Evolutionary conservation across 2,888 invertebrate genomes (phyloP).

Genomic region (Lasioglossum oenotherae): DNA sequence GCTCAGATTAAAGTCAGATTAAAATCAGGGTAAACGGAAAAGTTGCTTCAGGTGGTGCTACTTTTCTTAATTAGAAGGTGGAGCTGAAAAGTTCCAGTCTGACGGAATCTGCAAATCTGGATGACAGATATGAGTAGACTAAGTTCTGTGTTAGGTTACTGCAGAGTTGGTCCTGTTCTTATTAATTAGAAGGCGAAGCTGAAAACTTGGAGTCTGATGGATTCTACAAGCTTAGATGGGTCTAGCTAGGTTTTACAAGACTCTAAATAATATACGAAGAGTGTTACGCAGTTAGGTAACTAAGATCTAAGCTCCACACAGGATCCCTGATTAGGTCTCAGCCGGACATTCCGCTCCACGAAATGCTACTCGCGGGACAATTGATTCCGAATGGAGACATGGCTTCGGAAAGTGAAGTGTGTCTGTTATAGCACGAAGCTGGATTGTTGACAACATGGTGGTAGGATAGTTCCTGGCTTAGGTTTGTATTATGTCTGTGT

Average conservation of each 20-base stretch:
- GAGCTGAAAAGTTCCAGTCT: not conserved
- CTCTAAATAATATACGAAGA: not conserved
- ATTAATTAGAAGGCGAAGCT: not conserved
- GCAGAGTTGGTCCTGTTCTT: not conserved
- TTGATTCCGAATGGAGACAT: not conserved
- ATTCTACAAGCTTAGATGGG: not conserved
- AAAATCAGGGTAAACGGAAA: not conserved
- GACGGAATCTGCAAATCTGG: not conserved
- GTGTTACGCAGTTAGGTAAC: not conserved
- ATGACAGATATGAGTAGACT: not conserved
- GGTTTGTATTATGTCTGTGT: not conserved
- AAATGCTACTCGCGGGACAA: not conserved
- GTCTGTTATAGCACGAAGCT: not conserved
- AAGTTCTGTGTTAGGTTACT: not conserved
- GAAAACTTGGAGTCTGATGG: not conserved
- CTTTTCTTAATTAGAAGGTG: not conserved
- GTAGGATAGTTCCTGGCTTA: not conserved
- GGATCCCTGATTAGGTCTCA: not conserved
- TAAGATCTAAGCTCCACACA: accelerated
- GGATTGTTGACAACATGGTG: not conserved
- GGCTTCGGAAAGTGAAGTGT: not conserved
- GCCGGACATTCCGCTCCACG: not conserved
- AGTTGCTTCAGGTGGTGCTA: not conserved
- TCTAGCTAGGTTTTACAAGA: not conserved
- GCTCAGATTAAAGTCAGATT: not conserved